Conservation (phyloP, 2,888 invertebrate genomes). For the Cinara cedri region DNA sequence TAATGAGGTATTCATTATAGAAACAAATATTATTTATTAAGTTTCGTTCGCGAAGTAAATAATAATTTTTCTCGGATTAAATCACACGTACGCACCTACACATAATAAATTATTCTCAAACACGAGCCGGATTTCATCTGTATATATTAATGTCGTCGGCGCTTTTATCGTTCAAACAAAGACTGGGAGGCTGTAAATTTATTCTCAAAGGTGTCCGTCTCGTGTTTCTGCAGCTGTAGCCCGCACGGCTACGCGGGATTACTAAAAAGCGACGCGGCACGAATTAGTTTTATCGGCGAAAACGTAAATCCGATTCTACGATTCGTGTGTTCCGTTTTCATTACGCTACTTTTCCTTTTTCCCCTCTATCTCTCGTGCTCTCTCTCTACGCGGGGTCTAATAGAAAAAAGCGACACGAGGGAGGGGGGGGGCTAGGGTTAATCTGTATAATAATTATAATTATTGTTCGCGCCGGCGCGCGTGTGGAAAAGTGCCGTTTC, state of each 20-base stretch:
- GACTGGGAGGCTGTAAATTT: not conserved
- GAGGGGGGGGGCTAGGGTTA: too few relatives aligned
- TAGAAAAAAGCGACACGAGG: too few relatives aligned
- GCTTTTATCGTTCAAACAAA: slow-evolving; percentile 16
- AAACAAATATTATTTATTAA: not conserved
- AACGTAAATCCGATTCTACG: not conserved
- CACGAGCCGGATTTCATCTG: not conserved
- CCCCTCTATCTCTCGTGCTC: too few relatives aligned
- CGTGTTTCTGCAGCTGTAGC: not conserved
- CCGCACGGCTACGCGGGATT: too few relatives aligned
- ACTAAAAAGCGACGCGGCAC: not conserved
- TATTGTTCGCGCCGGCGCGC: too few relatives aligned
- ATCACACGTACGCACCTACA: not conserved
- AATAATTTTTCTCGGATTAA: slow-evolving; percentile 6
- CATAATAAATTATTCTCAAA: slow-evolving; percentile 23
- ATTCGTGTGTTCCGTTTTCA: not conserved
- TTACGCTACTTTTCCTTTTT: not conserved
- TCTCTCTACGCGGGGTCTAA: too few relatives aligned
- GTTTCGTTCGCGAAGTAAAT: not conserved
- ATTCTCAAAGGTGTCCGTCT: slow-evolving; percentile 21
- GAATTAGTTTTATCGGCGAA: slow-evolving; percentile 8
- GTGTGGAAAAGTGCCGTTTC: not conserved
- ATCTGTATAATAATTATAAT: too few relatives aligned
- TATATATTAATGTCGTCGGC: not conserved
- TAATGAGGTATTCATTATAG: too few relatives aligned